phyloP scores from a whole-genome alignment of 2,797 vertebrate species.

The Benthosema pterotum region DNA sequence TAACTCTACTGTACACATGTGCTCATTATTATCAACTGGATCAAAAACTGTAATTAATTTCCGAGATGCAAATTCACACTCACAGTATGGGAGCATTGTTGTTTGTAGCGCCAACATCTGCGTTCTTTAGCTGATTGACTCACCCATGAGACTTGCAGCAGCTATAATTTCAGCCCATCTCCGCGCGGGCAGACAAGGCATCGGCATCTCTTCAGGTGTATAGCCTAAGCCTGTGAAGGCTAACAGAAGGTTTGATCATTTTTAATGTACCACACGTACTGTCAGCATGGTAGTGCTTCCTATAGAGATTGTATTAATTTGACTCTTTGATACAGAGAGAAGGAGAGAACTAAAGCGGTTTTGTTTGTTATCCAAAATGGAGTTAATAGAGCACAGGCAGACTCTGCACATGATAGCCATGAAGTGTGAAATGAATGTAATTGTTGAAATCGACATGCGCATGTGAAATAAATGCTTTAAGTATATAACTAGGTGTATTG shows the following conservation, averaged over 20 bases:
- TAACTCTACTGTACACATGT: conserved; percentile 37
- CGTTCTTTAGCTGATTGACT: conserved; percentile 73
- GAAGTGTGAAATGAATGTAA: no score
- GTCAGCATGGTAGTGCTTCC: conserved; percentile 15
- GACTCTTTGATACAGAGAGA: no score
- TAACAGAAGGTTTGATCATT: conserved; percentile 54
- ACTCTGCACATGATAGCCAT: no score
- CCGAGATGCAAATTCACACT: conserved; percentile 67
- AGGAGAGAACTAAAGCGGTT: no score
- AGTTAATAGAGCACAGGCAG: no score
- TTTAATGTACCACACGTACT: conserved; percentile 6
- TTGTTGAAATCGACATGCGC: no score
- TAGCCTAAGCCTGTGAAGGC: conserved; percentile 30
- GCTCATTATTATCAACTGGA: conserved; percentile 66
- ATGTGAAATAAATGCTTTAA: no score
- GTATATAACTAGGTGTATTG: no score
- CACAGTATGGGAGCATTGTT: conserved; percentile 71
- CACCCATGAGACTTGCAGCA: conserved; percentile 68
- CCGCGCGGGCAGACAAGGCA: conserved; percentile 53
- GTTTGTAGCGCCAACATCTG: conserved; percentile 76
- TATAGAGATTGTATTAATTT: neutral
- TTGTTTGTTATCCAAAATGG: no score
- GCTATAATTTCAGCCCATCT: conserved; percentile 50
- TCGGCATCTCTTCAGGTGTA: conserved; percentile 55
- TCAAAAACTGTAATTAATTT: conserved; percentile 71